Evolutionary conservation across 2,113 vertebrate species (phyloP), one percentile per base, ranked within the genome.

Genomic region (Zosterops borbonicus): DNA sequence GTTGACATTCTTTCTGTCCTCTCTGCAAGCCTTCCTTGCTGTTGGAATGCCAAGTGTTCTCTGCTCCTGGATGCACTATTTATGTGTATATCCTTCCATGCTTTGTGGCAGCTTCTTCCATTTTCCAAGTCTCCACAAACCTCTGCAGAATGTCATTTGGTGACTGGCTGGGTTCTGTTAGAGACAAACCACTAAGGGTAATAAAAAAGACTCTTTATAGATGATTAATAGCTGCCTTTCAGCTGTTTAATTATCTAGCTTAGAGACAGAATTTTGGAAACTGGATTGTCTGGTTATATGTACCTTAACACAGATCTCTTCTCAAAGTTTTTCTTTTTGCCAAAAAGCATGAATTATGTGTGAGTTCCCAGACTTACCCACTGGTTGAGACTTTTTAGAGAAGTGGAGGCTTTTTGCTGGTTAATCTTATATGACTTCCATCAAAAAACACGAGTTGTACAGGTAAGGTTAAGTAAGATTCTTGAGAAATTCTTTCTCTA

Each of bases 191-290:
- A 74, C 77, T 29, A 18, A 74, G 52, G 52, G 59, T 77, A 93
- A 86, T 88, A 77, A 90, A 77, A 62, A 71, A 89, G 25, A 35
- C 28, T 90, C 63, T 65, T 31, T 9, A 74, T 70, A 37, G 33
- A 37, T 94, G 79, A 90, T 95, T 87, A 91, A 76, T 71, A 92
- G 74, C 69, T 89, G 35, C 77, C 49, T 76, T 87, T 94, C 78
- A 87, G 53, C 77, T 95, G 62, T 85, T 91, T 92, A 79, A 89
- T 90, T 92, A 62, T 41, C n/a, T 87, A 52, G 39, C 56, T 92
- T 56, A 65, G 46, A 87, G 69, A 79, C 56, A 75, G 83, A 87
- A 76, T 76, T 91, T 95, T 89, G 87, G 65, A 76, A 94, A 92
- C 89, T 62, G 78, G 91, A 46, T 91, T 91, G 58, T 81, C 80